These are phyloP conservation scores for Orthonevra nobilis DNA, from an alignment of 2,888 invertebrate species.

Conservation along the genomic window DNA sequence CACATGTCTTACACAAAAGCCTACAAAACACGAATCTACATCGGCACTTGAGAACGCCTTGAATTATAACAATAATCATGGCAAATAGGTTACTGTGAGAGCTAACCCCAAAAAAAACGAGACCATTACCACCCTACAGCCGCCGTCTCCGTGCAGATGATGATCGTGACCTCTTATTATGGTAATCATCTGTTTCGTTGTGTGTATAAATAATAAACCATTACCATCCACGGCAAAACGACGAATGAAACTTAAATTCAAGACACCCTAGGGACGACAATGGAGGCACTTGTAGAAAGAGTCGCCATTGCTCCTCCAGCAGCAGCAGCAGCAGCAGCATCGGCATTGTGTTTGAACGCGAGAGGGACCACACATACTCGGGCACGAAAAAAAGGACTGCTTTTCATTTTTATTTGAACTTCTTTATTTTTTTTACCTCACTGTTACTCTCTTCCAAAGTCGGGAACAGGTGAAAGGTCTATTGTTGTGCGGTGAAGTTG, in stretches of 20 bases:
- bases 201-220: conserved; percentile 64
- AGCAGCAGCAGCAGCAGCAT: neutral
- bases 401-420: too few species aligned
- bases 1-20: conserved; percentile 10
- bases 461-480: too few species aligned
- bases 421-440: too few species aligned
- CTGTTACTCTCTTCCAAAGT: too few species aligned
- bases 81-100: too few species aligned
- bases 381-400: too few species aligned
- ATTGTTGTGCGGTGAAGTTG: too few species aligned
- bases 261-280: conserved; percentile 53
- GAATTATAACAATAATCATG: conserved; percentile 51
- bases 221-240: conserved; percentile 9
- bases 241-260: conserved; percentile 53
- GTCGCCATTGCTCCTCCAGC: too few species aligned
- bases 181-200: conserved; percentile 55
- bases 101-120: too few species aligned
- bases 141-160: conserved; percentile 25
- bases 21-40: conserved; percentile 6
- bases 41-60: conserved; percentile 15
- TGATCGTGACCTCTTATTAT: conserved; percentile 67
- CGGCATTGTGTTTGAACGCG: neutral
- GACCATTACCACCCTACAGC: conserved; percentile 5
- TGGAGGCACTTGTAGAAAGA: conserved; percentile 25
- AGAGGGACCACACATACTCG: too few species aligned